These are phyloP conservation scores for Lycodopsis pacificus DNA, from an alignment of 2,797 vertebrate genomes.

Conservation along the genomic window DNA sequence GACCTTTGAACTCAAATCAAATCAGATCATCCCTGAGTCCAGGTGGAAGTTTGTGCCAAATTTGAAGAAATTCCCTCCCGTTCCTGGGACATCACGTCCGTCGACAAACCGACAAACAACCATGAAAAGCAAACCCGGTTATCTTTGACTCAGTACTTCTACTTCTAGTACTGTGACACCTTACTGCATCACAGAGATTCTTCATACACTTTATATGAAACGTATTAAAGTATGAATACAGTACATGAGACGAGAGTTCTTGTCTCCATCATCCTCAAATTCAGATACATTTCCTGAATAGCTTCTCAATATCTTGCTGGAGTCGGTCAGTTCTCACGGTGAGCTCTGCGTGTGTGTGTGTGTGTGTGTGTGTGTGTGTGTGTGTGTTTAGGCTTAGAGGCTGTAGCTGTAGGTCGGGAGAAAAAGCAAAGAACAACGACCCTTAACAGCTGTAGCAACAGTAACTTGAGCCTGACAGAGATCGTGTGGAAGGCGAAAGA, in stretches of 20 bases:
- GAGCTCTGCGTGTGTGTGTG: constrained; percentile 11
- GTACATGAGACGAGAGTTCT: neutral
- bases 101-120: too few species aligned
- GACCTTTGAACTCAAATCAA: neutral
- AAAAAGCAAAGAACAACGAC: constrained; percentile 80
- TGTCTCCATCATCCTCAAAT: neutral
- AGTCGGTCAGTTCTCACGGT: constrained; percentile 59
- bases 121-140: neutral
- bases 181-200: neutral
- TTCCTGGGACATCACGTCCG: neutral
- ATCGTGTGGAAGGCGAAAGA: constrained; percentile 43
- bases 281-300: constrained; percentile 24
- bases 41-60: neutral
- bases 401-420: constrained; percentile 70
- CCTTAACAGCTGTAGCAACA: constrained; percentile 86
- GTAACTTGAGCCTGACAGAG: constrained; percentile 76
- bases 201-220: neutral
- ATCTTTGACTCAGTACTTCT: neutral
- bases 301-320: constrained; percentile 1
- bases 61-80: neutral
- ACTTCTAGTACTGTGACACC: neutral
- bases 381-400: constrained; percentile 68
- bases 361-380: constrained; percentile 23
- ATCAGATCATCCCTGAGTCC: neutral
- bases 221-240: neutral